Percentiles rank a stretch among this genome's conserved stretches.
These are phyloP conservation scores for Thermophis baileyi DNA, from an alignment of 2,113 vertebrate genomes.

Conservation along the genomic window DNA sequence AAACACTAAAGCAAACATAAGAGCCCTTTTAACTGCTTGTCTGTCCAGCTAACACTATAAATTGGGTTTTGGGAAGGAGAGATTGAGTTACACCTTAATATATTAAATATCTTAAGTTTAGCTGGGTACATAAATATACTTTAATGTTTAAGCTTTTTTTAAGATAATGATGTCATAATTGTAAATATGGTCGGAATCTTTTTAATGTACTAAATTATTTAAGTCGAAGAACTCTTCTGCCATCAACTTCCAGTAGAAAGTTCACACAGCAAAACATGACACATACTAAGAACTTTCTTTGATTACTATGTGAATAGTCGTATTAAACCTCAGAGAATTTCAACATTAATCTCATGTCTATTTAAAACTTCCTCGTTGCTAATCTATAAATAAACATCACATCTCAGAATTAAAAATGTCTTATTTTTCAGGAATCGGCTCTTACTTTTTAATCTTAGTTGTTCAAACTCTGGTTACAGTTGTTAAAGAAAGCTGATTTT, in stretches of 20 bases:
- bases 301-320: background rate
- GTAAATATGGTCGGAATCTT: conserved; percentile 23
- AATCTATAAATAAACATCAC: conserved; percentile 5
- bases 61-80: background rate
- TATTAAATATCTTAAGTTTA: background rate
- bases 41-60: conserved; percentile 20
- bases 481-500: background rate
- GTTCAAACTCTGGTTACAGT: background rate
- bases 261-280: background rate
- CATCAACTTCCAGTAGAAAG: background rate
- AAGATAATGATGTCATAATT: conserved; percentile 22
- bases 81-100: background rate
- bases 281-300: background rate
- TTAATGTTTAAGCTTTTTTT: background rate
- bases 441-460: background rate
- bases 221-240: background rate
- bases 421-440: background rate
- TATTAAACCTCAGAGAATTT: background rate
- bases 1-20: background rate
- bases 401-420: background rate
- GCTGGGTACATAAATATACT: background rate
- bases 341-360: background rate
- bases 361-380: background rate
- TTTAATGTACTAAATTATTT: background rate
- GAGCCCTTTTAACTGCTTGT: background rate